phyloP scores from a whole-genome alignment of 2,888 invertebrate species.

The Himalopsyche anomala region DNA sequence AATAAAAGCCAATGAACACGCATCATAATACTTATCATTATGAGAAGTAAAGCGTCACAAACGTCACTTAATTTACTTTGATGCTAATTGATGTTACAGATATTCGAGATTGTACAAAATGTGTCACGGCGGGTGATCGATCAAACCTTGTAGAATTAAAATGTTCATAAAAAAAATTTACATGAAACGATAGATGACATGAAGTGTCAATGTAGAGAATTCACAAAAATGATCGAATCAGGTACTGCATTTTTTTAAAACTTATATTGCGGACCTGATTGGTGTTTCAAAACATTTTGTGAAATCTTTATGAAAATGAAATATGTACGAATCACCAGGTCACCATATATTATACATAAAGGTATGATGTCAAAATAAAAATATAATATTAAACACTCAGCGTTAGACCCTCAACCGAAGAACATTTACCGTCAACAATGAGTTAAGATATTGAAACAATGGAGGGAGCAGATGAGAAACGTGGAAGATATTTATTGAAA shows the following conservation, averaged over 20 bases:
- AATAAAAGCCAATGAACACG: too few relatives aligned
- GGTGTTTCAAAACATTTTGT: neutral
- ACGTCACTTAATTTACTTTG: too few relatives aligned
- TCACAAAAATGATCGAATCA: neutral
- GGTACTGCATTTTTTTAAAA: neutral
- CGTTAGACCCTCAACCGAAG: slow-evolving; percentile 17
- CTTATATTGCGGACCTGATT: neutral
- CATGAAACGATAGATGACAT: neutral
- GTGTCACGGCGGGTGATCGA: neutral
- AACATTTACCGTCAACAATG: slow-evolving; percentile 23
- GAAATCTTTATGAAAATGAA: neutral
- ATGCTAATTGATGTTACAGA: neutral
- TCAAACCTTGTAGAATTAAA: neutral
- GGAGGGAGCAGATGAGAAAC: neutral
- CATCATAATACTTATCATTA: too few relatives aligned
- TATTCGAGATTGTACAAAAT: slow-evolving; percentile 13
- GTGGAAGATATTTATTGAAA: too few relatives aligned
- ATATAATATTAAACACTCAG: slow-evolving; percentile 8
- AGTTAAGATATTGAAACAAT: neutral
- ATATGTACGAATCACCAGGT: neutral
- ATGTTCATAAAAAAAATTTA: neutral
- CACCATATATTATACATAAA: neutral
- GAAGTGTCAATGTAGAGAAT: neutral
- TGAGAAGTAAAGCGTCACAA: too few relatives aligned
- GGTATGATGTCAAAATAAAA: neutral